A percentile compares a stretch with the other conserved stretches of the same genome.
Conservation (phyloP, 2,113 vertebrate genomes). For the Chloroceryle aenea region DNA sequence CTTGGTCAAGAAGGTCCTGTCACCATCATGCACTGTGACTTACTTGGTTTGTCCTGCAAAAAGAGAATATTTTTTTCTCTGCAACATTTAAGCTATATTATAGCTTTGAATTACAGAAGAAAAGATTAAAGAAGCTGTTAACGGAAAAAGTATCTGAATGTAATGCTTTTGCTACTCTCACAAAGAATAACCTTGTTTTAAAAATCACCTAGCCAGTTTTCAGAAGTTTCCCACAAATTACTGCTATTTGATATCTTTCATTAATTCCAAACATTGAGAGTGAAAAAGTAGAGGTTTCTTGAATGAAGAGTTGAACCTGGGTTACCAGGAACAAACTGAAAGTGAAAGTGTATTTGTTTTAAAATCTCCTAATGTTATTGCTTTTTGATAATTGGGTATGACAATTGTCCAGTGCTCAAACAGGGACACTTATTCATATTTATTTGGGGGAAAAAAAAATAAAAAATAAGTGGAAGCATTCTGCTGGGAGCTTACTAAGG, state of each 20-base stretch:
- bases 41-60: neutral
- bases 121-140: neutral
- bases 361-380: fast-evolving
- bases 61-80: neutral
- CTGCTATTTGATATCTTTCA: neutral
- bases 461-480: neutral
- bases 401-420: neutral
- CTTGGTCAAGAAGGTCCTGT: neutral
- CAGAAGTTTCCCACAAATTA: neutral
- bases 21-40: too few species aligned
- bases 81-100: neutral
- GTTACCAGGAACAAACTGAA: neutral
- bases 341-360: neutral
- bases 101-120: neutral
- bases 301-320: neutral
- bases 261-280: neutral
- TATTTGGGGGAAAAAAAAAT: neutral
- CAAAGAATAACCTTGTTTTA: neutral
- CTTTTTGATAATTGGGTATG: neutral
- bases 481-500: neutral
- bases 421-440: neutral
- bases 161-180: neutral
- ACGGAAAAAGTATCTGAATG: neutral
- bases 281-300: neutral
- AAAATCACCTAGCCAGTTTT: neutral